phyloP scores from a whole-genome alignment of 2,888 invertebrate species.

The Dicyrtoma fusca region DNA sequence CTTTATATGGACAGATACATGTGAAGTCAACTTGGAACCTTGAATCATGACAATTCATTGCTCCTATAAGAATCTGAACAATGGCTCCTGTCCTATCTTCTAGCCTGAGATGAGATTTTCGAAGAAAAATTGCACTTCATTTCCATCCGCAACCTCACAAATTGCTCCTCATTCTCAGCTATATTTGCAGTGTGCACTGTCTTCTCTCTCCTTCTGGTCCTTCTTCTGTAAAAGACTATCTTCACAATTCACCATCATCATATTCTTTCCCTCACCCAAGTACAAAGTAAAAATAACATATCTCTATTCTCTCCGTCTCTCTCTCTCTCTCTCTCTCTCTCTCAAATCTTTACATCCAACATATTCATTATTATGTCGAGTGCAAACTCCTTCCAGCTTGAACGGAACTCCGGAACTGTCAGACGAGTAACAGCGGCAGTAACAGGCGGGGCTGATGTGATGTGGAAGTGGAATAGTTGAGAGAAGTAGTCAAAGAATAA shows the following conservation, averaged over 20 bases:
- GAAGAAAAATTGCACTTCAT: slow-evolving; percentile 50
- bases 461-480: no score
- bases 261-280: slow-evolving; percentile 10
- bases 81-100: slow-evolving; percentile 37
- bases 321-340: neutral
- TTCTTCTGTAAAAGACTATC: slow-evolving; percentile 33
- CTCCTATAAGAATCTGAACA: slow-evolving; percentile 43
- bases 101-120: slow-evolving; percentile 40
- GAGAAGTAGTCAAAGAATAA: no score
- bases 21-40: slow-evolving; percentile 29
- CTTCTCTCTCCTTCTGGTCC: slow-evolving; percentile 8
- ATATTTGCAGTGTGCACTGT: slow-evolving; percentile 2
- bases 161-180: slow-evolving; percentile 33
- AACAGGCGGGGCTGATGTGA: no score
- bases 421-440: no score
- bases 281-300: no score
- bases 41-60: slow-evolving; percentile 45
- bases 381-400: no score
- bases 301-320: neutral
- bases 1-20: slow-evolving; percentile 30
- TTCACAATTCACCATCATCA: slow-evolving; percentile 31
- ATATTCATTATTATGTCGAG: no score
- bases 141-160: slow-evolving; percentile 37
- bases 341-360: neutral
- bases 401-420: no score